Evolutionary conservation across 2,797 vertebrate genomes (phyloP).

Genomic region (Scolopax rusticola): DNA sequence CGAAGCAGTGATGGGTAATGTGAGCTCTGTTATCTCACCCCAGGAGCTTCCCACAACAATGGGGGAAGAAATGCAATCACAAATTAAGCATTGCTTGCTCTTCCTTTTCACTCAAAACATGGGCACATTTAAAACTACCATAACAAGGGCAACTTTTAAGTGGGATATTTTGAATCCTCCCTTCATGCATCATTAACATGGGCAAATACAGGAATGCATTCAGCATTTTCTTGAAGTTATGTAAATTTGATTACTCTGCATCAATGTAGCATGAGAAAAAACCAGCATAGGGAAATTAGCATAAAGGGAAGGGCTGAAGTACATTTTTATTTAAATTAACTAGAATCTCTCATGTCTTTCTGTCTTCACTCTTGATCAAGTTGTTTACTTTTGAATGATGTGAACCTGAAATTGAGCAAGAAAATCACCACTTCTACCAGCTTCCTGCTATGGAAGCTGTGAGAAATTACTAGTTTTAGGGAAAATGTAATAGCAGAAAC

Average conservation of each 20-base stretch:
- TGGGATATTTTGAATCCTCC: not conserved
- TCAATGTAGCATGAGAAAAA: constrained; percentile 7
- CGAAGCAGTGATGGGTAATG: constrained; percentile 2
- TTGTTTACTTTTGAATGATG: constrained; percentile 32
- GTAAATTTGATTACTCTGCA: constrained; percentile 43
- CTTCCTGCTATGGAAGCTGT: not conserved
- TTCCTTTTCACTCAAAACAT: not conserved
- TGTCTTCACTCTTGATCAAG: not conserved
- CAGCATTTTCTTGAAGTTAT: constrained; percentile 37
- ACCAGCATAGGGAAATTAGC: not conserved
- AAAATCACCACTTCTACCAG: not conserved
- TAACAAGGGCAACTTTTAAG: not conserved
- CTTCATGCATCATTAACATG: not conserved
- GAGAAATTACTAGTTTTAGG: not conserved
- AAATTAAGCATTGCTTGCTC: not conserved
- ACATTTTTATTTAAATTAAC: constrained; percentile 54
- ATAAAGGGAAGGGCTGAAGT: not conserved
- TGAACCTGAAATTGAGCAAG: not conserved
- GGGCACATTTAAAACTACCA: not conserved
- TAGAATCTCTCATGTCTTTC: not conserved
- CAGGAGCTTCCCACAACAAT: not conserved
- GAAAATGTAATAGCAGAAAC: not conserved
- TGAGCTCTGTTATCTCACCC: not conserved
- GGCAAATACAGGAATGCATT: constrained; percentile 22
- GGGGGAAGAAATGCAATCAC: not conserved